A percentile compares a stretch with the other conserved stretches of the same genome.
These are phyloP conservation scores for Chirona hameri DNA, from an alignment of 2,888 invertebrate species.

Conservation along the genomic window DNA sequence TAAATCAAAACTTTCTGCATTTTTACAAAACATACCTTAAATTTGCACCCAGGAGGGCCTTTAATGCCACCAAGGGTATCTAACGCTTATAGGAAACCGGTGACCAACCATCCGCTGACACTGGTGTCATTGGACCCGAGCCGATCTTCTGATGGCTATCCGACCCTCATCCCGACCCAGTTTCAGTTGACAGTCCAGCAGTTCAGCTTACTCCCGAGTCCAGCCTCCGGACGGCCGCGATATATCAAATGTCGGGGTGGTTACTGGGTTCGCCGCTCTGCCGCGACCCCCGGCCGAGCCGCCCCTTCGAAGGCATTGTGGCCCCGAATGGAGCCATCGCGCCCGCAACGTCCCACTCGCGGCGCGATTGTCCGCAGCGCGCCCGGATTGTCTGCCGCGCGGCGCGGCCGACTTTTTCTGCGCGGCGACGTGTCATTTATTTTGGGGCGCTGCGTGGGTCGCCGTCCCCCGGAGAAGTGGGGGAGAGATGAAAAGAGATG, in stretches of 20 bases:
- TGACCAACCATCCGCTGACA: too few relatives aligned
- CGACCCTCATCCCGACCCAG: too few relatives aligned
- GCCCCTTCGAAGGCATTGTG: background rate
- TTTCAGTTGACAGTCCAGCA: too few relatives aligned
- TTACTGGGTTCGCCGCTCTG: background rate
- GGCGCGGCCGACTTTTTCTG: background rate
- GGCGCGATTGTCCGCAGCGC: background rate
- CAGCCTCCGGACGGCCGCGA: background rate
- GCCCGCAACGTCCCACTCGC: background rate
- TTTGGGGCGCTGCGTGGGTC: background rate
- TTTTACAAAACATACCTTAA: too few relatives aligned
- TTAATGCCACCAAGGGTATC: too few relatives aligned
- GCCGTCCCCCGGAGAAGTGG: background rate
- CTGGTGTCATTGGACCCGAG: too few relatives aligned
- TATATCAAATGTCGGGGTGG: background rate
- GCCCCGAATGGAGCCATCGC: background rate
- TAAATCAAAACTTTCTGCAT: too few relatives aligned
- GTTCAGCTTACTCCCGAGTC: too few relatives aligned
- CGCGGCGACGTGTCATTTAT: background rate
- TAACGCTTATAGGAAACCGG: too few relatives aligned
- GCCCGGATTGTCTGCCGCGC: background rate
- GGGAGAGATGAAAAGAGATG: background rate
- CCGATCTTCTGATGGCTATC: too few relatives aligned
- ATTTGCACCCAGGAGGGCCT: too few relatives aligned
- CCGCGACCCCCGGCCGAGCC: background rate